Evolutionary conservation across 2,888 invertebrate species (phyloP), one percentile per base, ranked within the genome.

Genomic region (Caenorhabditis angaria): DNA sequence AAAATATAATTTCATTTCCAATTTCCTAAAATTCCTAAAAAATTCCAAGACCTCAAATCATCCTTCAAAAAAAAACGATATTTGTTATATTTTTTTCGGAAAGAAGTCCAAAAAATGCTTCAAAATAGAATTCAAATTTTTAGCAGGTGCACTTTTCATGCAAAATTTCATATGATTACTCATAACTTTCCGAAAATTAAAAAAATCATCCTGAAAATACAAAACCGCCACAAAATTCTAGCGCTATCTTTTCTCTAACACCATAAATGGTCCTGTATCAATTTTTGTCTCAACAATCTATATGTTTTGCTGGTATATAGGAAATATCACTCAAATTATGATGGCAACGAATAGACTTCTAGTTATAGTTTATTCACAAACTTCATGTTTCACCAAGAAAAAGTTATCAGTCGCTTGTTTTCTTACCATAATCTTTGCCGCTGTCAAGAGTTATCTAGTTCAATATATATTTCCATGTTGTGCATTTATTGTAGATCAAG

Each of bases 391-490:
- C 65, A 60, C 70, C 1, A 50, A 53, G 48, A 24, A 28, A 8
- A 65, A 70, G 29, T 41, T 70, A 2, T 1, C 57, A 2, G 29
- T 65, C 1, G 22, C 57, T n/a, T 70, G 65, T 32, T 14, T 48
- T 2, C 25, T 70, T 14, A 61, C 70, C 3, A 27, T 58, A 2
- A 14, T 65, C 0, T 70, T 65, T 20, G 60, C 78, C 3, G 14
- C 72, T 14, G 35, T 50, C 22, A 65, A 71, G 27, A 59, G 72
- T 1, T 56, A 70, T 28, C 59, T 74, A 20, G 61, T 76, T 27
- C 78, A 78, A 35, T 74, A 76, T 55, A 54, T 74, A 18, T 59
- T 74, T 6, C 78, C 78, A 0, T 78, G 78, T 48, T 78, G 78
- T 68, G 41, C 57, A 71, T 69, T 79, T 48, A 61, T 77, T 6